phyloP scores from a whole-genome alignment of 1,140 invertebrate species.

The Cydia fagiglandana region DNA sequence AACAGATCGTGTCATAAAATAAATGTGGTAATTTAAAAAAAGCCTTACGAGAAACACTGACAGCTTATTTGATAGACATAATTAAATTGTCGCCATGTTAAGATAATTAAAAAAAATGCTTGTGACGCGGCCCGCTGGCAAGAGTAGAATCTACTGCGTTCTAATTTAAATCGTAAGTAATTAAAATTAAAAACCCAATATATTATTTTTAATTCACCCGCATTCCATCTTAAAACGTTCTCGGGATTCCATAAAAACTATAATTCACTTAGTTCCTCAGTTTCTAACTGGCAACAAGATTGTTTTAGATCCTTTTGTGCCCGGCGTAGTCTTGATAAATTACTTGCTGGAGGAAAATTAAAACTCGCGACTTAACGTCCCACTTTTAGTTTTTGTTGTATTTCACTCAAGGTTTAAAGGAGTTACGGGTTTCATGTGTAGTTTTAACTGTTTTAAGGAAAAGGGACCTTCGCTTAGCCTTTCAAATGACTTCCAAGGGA shows the following conservation, averaged over 20 bases:
- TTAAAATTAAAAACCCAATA: background rate
- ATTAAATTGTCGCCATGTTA: too few species aligned
- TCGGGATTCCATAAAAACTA: conserved; percentile 9
- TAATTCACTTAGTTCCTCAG: conserved; percentile 26
- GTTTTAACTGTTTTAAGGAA: background rate
- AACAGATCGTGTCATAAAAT: too few species aligned
- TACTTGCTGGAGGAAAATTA: conserved; percentile 43
- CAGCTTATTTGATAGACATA: too few species aligned
- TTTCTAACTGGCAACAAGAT: conserved; percentile 36
- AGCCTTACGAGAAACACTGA: too few species aligned
- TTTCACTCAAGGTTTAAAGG: background rate
- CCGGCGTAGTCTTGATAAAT: conserved; percentile 44
- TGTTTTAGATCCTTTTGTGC: conserved; percentile 38
- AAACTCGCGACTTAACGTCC: conserved; percentile 33
- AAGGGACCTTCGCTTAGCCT: too few species aligned
- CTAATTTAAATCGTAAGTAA: too few species aligned
- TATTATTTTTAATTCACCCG: background rate
- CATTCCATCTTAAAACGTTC: background rate
- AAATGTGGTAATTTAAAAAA: too few species aligned
- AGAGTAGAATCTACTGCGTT: too few species aligned
- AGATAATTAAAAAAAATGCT: too few species aligned
- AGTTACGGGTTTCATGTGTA: background rate
- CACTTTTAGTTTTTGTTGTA: conserved; percentile 8
- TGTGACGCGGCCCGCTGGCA: too few species aligned
- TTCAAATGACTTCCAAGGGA: too few species aligned